Evolutionary conservation across 2,888 invertebrate genomes (phyloP), one percentile per base, ranked within the genome.

Genomic region (Apotomis betuletana): DNA sequence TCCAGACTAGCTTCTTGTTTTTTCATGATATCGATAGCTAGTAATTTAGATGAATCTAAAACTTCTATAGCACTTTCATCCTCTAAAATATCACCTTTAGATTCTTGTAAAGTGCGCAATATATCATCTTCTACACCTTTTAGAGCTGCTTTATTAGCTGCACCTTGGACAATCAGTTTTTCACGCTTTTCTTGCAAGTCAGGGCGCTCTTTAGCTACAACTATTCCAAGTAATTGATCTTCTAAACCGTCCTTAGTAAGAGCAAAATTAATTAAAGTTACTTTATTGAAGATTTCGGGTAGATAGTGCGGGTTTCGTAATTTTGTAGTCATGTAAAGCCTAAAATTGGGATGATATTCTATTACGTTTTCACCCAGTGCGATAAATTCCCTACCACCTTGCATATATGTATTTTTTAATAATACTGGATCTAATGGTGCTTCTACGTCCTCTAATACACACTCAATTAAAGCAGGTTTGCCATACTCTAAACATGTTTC

Each of bases 81-180:
- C 90, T 98, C 98, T 74, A 98, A 93, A 83, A 98, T 98, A 85
- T 98, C 97, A 3, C 98, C 97, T 85, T 97, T 96, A 1, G 96
- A 94, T 81, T 96, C 95, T 58, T 97, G 96, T 68, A 98, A 90
- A 0, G 98, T 98, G 80, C 96, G 95, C 62, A 98, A 91, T 79
- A 98, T 98, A 88, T 96, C 96, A 84, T 98, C 97, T 90, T 98
- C 98, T 38, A 97, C 96, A 85, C 97, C 95, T 82, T 97, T 96
- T 54, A 98, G 88, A 3, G 96, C 96, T 70, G 96, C 95, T 83
- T 95, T 96, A 86, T 98, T 98, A 64, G 95, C 95, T 6, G 97
- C 97, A 78, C 96, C 94, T 87, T 97, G 96, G 3, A 97, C 94
- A 69, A 97, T 96, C 58, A 97, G 87, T 69, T 96, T 95, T 88